These are phyloP conservation scores for Chiroxiphia lanceolata DNA, from an alignment of 2,797 vertebrate genomes.

Conservation along the genomic window DNA sequence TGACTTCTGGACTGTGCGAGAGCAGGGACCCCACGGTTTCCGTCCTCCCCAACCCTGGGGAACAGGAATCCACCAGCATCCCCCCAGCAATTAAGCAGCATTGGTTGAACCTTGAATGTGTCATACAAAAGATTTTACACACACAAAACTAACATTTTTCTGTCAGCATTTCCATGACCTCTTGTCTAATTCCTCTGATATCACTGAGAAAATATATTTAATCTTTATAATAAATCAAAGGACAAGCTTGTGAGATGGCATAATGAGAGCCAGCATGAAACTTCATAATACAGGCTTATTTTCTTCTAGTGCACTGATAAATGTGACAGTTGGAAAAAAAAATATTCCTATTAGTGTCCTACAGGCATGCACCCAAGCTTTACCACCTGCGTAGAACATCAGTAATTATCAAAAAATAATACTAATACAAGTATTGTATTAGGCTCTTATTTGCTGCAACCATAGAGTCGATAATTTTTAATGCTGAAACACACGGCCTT, in stretches of 20 bases:
- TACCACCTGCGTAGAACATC: constrained; percentile 6
- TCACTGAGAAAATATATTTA: constrained; percentile 35
- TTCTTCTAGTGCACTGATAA: constrained; percentile 37
- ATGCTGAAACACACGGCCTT: not conserved
- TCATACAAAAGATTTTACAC: not conserved
- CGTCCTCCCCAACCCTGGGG: not conserved
- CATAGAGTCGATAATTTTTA: constrained; percentile 38
- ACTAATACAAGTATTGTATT: constrained; percentile 13
- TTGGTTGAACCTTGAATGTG: not conserved
- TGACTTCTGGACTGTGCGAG: not conserved
- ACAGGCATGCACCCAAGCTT: constrained; percentile 3
- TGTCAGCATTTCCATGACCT: not conserved
- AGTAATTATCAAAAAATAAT: constrained; percentile 37
- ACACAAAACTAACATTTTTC: not conserved
- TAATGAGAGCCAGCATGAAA: constrained; percentile 55
- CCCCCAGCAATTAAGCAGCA: not conserved
- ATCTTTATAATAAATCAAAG: constrained; percentile 47
- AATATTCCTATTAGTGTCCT: constrained; percentile 22
- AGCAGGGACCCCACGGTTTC: not conserved
- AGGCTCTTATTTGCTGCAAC: not conserved
- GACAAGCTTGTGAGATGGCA: constrained; percentile 7
- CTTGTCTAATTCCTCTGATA: not conserved
- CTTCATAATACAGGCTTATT: constrained; percentile 27
- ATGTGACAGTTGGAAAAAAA: not conserved
- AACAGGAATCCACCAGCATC: not conserved